Percentiles rank a stretch among this genome's conserved stretches.
These are phyloP conservation scores for Erythrolamprus reginae DNA, from an alignment of 2,113 vertebrate species.

Conservation along the genomic window DNA sequence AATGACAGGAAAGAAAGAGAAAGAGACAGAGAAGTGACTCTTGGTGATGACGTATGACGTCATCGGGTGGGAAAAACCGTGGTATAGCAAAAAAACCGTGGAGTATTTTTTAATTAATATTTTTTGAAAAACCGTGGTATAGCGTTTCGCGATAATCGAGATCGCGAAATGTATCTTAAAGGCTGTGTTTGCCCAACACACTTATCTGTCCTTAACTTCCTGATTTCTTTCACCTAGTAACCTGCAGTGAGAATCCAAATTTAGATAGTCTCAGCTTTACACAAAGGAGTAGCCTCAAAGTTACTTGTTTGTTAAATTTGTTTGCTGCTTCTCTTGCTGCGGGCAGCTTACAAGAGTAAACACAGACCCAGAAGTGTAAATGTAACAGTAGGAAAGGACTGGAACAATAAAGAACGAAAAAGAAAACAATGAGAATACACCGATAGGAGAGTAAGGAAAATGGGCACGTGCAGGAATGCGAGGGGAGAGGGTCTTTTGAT, in stretches of 20 bases:
- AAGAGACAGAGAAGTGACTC: too few species aligned
- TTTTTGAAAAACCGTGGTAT: too few species aligned
- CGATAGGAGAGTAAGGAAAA: background rate
- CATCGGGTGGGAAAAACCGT: too few species aligned
- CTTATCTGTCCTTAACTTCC: background rate
- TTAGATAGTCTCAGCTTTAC: background rate
- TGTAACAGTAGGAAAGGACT: background rate
- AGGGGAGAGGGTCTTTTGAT: too few species aligned
- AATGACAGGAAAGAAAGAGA: too few species aligned
- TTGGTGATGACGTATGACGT: too few species aligned
- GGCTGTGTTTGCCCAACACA: background rate
- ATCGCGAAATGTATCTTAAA: too few species aligned
- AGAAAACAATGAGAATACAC: background rate
- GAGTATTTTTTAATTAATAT: too few species aligned
- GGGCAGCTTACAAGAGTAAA: background rate
- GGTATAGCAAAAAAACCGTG: too few species aligned
- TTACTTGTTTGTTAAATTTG: background rate
- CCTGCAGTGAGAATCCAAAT: background rate
- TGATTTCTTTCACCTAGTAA: background rate
- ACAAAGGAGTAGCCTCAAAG: background rate
- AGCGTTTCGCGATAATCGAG: too few species aligned
- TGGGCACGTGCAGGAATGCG: too few species aligned
- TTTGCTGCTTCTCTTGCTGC: background rate
- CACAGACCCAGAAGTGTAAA: background rate
- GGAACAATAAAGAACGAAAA: background rate